phyloP scores from a whole-genome alignment of 2,888 invertebrate genomes.

The Papilio gigon region DNA sequence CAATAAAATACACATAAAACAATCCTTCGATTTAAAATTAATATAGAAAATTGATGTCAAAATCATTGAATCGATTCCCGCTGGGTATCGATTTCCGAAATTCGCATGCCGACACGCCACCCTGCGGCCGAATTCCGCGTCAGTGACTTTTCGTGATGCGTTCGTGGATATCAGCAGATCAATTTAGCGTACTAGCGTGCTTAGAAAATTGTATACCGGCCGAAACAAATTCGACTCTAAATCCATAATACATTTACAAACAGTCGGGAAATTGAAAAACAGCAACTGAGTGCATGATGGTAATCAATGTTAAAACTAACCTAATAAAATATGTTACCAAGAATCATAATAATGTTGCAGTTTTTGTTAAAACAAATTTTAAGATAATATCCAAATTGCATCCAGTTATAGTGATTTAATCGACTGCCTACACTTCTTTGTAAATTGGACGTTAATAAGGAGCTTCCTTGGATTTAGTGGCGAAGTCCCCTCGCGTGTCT shows the following conservation, averaged over 20 bases:
- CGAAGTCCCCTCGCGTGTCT: constrained; percentile 58
- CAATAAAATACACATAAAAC: neutral
- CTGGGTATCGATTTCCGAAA: constrained; percentile 32
- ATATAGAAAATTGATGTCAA: constrained; percentile 54
- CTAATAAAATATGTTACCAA: neutral
- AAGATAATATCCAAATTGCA: constrained; percentile 1
- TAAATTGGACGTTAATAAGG: constrained; percentile 36
- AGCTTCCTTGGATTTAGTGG: constrained; percentile 28
- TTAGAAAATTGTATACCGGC: no score
- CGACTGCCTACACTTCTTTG: constrained; percentile 33
- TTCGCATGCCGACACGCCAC: constrained; percentile 71
- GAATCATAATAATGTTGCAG: neutral
- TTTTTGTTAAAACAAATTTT: constrained; percentile 4
- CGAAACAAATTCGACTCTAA: neutral
- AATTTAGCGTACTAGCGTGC: no score
- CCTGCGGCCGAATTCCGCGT: constrained; percentile 46
- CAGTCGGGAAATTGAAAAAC: no score
- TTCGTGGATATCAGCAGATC: neutral
- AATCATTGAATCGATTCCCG: constrained; percentile 52
- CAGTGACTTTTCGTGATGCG: constrained; percentile 9
- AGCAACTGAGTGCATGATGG: neutral
- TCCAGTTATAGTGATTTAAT: constrained; percentile 22
- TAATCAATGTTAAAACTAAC: neutral
- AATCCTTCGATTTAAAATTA: constrained; percentile 5
- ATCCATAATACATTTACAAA: neutral